Percentiles rank a stretch among this genome's conserved stretches.
Evolutionary conservation across 1,140 invertebrate genomes (phyloP).

Genomic region (Diachasma alloeum): DNA sequence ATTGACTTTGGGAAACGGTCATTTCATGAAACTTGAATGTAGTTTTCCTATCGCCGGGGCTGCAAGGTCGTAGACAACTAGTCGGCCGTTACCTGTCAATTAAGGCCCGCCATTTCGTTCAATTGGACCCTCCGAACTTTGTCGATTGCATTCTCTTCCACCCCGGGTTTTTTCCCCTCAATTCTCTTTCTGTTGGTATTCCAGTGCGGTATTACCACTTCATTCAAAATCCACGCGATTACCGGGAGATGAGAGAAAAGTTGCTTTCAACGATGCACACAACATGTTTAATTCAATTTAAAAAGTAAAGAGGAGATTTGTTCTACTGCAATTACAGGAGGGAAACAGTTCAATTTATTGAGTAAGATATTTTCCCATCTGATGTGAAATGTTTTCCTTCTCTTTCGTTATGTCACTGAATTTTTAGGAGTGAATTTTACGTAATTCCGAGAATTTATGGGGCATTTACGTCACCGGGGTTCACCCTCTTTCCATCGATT

Average conservation of each 20-base stretch:
- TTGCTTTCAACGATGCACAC: neutral
- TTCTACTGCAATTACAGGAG: neutral
- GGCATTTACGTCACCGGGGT: neutral
- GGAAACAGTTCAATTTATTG: neutral
- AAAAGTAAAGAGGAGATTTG: neutral
- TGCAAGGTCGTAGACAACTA: neutral
- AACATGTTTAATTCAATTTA: neutral
- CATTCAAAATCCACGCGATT: neutral
- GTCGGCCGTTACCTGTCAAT: slow-evolving; percentile 38
- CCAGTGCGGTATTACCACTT: neutral
- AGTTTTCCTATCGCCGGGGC: slow-evolving; percentile 27
- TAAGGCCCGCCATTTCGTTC: slow-evolving; percentile 40
- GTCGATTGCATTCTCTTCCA: slow-evolving; percentile 22
- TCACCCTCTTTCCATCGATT: neutral
- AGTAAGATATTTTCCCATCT: neutral
- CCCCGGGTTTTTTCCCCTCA: neutral
- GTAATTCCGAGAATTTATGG: neutral
- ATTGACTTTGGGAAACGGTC: slow-evolving; percentile 3
- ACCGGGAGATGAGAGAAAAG: neutral
- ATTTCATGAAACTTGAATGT: slow-evolving; percentile 37
- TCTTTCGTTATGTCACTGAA: neutral
- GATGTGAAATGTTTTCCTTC: neutral
- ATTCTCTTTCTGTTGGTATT: neutral
- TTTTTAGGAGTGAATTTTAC: neutral
- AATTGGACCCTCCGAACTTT: slow-evolving; percentile 38